Conservation (phyloP, 2,113 vertebrate species). For the Cynoglossus semilaevis region DNA sequence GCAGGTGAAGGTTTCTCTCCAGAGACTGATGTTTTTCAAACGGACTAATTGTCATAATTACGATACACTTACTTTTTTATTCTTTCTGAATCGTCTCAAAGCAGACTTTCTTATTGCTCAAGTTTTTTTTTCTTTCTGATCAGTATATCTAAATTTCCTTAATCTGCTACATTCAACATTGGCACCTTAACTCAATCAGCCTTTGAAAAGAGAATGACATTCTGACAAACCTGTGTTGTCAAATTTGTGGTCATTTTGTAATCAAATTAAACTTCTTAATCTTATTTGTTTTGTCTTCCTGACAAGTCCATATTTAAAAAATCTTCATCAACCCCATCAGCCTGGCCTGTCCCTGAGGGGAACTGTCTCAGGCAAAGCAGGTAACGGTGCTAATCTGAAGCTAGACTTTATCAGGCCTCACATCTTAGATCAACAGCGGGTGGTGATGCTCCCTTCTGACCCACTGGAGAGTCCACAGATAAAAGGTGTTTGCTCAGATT, state of each 20-base stretch:
- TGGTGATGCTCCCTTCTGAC: conserved; percentile 55
- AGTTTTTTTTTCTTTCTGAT: too few species aligned
- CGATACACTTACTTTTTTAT: too few species aligned
- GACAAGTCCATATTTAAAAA: not conserved
- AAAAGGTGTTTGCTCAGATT: conserved; percentile 72
- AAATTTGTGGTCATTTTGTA: conserved; percentile 22
- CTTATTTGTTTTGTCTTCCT: not conserved
- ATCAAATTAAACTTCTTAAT: conserved; percentile 1
- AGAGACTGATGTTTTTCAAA: too few species aligned
- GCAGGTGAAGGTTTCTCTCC: too few species aligned
- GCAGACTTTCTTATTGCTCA: too few species aligned
- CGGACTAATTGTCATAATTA: too few species aligned
- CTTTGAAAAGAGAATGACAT: too few species aligned
- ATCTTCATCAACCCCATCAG: not conserved
- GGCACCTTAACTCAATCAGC: too few species aligned
- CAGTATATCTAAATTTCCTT: too few species aligned
- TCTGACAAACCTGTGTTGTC: too few species aligned
- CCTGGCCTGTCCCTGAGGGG: not conserved
- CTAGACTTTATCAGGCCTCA: conserved; percentile 49
- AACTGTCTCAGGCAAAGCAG: conserved; percentile 1
- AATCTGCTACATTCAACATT: too few species aligned
- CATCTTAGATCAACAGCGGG: conserved; percentile 71
- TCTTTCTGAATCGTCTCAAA: too few species aligned
- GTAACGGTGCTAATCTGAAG: conserved; percentile 11
- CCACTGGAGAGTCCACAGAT: conserved; percentile 52